Base-by-base conservation (phyloP, 1,140 invertebrate genomes). In the Drosophila repleta region DNA sequence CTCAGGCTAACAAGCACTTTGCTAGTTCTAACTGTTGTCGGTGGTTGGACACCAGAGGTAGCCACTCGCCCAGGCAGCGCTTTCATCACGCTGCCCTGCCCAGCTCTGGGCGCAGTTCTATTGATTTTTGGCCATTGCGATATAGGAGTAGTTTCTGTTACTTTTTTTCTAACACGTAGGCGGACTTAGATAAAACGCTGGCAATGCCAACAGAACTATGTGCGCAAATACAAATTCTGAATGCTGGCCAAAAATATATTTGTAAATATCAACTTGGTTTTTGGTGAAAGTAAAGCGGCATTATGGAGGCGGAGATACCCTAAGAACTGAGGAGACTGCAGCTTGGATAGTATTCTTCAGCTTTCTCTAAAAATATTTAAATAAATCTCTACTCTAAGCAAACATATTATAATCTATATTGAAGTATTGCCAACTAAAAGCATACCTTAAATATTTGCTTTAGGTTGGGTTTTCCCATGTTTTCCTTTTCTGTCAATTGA, bases 191-290 rank as follows among this genome's bases (percentile, higher is more conserved):
- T 37, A 29, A 18, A 41, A 29, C 13, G 18, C 10, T 41, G 11
- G 39, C 20, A 71, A 76, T 65, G 72, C 65, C 78, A 69, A 72
- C 68, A 41, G 68, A 85, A 85, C 81, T 71, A 80, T 77, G 53
- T 65, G 58, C 32, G 56, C 41, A 77, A 64, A 85, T 77, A 78
- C 62, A 77, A 82, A 75, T 71, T 74, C n/a, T 75, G 41, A 81
- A 63, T 71, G 71, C 10, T 52, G 17, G 35, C 64, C 29, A 52
- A 68, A 68, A 53, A 64, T 51, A 61, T 11, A 26, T 24, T 17
- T 45, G 57, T 8, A 6, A 65, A 71, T 58, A 70, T 56, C 21
- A 56, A 41, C 24, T 17, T 32, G n/a, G 46, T 18, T 1, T 18
- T 1, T 35, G 1, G 10, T 2, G 0, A 35, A 35, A 35, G 3